phyloP scores from a whole-genome alignment of 2,888 invertebrate species.

The Drosophila histrio region DNA sequence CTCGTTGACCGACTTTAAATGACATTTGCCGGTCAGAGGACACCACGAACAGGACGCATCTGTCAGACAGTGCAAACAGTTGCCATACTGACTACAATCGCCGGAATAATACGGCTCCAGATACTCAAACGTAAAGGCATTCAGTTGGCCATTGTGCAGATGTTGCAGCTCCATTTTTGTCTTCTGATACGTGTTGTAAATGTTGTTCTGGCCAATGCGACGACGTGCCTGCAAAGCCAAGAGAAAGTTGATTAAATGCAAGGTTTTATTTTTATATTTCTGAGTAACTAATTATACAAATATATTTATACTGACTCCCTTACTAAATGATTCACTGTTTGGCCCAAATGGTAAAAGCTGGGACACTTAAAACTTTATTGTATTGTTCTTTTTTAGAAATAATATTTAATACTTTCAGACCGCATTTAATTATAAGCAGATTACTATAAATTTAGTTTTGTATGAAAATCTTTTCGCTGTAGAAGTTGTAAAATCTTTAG shows the following conservation, averaged over 20 bases:
- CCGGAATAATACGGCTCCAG: conserved; percentile 94
- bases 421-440: too few species aligned
- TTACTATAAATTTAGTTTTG: too few species aligned
- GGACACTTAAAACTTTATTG: too few species aligned
- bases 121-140: conserved; percentile 94
- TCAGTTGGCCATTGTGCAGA: conserved; percentile 89
- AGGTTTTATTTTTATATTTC: not conserved
- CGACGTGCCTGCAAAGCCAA: conserved; percentile 86
- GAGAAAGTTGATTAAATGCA: not conserved
- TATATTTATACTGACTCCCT: too few species aligned
- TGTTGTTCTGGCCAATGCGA: conserved; percentile 84
- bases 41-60: conserved; percentile 98
- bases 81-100: conserved; percentile 90
- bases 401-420: too few species aligned
- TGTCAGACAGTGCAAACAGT: conserved; percentile 94
- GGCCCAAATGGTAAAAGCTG: too few species aligned
- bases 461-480: too few species aligned
- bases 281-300: too few species aligned
- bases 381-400: too few species aligned
- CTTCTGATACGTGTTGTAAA: conserved; percentile 88
- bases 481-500: too few species aligned
- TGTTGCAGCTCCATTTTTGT: conserved; percentile 94
- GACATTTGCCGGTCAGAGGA: conserved; percentile 89
- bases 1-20: conserved; percentile 89
- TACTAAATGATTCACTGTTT: too few species aligned